These are phyloP conservation scores for Lucifuga dentata DNA, from an alignment of 2,113 vertebrate genomes.

Conservation along the genomic window DNA sequence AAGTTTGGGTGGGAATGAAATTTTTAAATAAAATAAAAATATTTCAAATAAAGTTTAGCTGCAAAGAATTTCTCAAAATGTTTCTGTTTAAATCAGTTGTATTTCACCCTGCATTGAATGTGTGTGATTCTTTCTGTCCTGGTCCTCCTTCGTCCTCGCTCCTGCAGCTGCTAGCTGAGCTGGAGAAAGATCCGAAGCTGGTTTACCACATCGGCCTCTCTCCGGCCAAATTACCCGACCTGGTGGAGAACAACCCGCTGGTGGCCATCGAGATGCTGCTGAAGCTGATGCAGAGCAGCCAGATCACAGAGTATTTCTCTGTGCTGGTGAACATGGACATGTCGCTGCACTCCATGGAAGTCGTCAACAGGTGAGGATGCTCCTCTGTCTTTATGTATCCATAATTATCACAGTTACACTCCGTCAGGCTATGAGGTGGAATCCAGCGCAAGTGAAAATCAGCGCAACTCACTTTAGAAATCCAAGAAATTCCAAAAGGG, in stretches of 20 bases:
- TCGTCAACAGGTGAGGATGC: conserved; percentile 91
- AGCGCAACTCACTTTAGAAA: too few species aligned
- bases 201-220: conserved; percentile 97
- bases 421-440: too few species aligned
- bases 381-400: too few species aligned
- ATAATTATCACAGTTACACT: too few species aligned
- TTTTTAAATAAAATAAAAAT: too few species aligned
- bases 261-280: conserved; percentile 99
- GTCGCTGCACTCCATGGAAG: conserved; percentile 99
- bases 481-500: too few species aligned
- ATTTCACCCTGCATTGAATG: too few species aligned
- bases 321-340: conserved; percentile 99
- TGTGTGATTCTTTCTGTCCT: neutral
- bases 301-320: conserved; percentile 99
- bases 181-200: conserved; percentile 97
- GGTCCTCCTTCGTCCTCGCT: neutral
- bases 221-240: conserved; percentile 94
- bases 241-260: conserved; percentile 98
- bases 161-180: conserved; percentile 91
- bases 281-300: conserved; percentile 98
- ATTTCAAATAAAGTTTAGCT: too few species aligned
- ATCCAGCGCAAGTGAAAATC: too few species aligned
- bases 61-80: too few species aligned
- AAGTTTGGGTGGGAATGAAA: too few species aligned
- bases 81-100: too few species aligned